Conservation (phyloP, 2,888 invertebrate species). For the Emmelina monodactyla region DNA sequence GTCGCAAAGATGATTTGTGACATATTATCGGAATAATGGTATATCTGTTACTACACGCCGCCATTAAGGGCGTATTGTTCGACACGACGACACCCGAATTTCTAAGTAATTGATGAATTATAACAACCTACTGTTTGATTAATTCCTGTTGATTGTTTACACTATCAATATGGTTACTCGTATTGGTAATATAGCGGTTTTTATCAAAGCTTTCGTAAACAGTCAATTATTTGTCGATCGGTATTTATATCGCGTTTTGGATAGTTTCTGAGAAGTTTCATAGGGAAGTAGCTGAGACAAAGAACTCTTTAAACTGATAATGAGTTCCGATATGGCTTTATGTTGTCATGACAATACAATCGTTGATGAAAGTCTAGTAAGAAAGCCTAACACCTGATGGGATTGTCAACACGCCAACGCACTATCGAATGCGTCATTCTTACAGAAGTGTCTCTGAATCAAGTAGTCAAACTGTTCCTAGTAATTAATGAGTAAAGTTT, state of each 20-base stretch:
- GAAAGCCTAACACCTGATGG: too few relatives aligned
- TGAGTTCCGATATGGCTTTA: too few relatives aligned
- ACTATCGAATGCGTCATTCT: constrained; percentile 21
- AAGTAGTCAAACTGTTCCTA: constrained; percentile 18
- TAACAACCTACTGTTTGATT: constrained; percentile 32
- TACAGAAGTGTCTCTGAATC: constrained; percentile 43
- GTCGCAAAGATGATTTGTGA: constrained; percentile 56
- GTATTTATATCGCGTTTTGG: too few relatives aligned
- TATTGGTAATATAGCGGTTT: too few relatives aligned
- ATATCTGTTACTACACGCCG: constrained; percentile 46
- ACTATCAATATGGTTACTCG: constrained; percentile 6
- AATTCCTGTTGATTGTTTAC: constrained; percentile 19
- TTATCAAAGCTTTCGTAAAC: too few relatives aligned
- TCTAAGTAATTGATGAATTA: constrained; percentile 55
- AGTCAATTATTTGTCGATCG: too few relatives aligned
- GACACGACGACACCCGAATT: constrained; percentile 23
- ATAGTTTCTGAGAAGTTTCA: too few relatives aligned
- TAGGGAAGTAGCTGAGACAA: too few relatives aligned
- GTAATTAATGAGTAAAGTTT: constrained; percentile 23
- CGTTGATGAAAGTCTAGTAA: too few relatives aligned
- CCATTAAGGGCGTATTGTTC: constrained; percentile 52
- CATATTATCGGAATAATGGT: constrained; percentile 57
- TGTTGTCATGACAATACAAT: too few relatives aligned
- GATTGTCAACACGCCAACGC: too few relatives aligned
- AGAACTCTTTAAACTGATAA: too few relatives aligned